Evolutionary conservation across 2,797 vertebrate species (phyloP).

Genomic region (Thunnus albacares): DNA sequence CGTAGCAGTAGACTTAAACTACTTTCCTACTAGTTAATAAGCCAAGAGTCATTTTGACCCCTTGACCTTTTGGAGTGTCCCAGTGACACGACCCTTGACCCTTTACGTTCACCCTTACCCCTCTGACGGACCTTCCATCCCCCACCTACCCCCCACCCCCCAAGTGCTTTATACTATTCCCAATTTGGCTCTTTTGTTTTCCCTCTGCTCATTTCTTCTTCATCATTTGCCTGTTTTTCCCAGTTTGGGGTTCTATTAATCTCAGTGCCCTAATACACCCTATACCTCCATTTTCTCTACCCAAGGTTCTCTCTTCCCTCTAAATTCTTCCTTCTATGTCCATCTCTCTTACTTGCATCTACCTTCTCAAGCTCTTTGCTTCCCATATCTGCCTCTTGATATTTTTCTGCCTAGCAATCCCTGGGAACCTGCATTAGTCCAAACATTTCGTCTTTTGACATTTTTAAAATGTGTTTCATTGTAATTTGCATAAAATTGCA

Average conservation of each 20-base stretch:
- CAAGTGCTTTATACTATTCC: constrained; percentile 12
- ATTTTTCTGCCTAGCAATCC: neutral
- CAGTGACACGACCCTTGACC: constrained; percentile 66
- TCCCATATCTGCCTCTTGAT: constrained; percentile 4
- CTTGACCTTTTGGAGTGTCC: constrained; percentile 56
- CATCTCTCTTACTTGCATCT: neutral
- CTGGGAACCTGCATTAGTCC: neutral
- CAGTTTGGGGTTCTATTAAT: neutral
- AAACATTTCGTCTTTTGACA: constrained; percentile 4
- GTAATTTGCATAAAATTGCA: too few relatives aligned
- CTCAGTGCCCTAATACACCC: neutral
- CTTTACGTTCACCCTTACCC: constrained; percentile 57
- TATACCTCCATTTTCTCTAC: neutral
- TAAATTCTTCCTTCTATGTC: too few relatives aligned
- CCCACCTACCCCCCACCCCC: constrained; percentile 7
- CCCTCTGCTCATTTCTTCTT: neutral
- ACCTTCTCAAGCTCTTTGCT: too few relatives aligned
- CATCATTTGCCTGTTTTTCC: neutral
- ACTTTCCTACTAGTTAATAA: constrained; percentile 63
- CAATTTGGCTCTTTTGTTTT: constrained; percentile 27
- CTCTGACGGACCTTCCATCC: constrained; percentile 26
- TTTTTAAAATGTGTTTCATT: neutral
- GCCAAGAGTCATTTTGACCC: constrained; percentile 60
- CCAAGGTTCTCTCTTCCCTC: neutral
- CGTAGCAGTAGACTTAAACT: constrained; percentile 19